Conservation (phyloP, 92 coral and sea anemone genomes). For the Zoanthus sociatus region DNA sequence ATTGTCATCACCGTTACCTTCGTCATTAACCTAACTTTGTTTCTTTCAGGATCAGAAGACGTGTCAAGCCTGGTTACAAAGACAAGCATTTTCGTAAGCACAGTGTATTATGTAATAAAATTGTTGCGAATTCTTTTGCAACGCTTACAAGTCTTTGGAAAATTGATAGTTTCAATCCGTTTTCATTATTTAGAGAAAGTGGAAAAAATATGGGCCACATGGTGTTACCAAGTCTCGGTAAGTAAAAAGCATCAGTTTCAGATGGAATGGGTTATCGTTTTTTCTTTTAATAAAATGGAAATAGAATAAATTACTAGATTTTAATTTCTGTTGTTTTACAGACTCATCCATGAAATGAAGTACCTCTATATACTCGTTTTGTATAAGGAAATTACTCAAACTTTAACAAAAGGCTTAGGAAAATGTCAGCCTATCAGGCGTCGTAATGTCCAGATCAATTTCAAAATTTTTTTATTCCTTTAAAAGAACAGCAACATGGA, state of each 20-base stretch:
- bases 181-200: slow-evolving; percentile 65
- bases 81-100: slow-evolving; percentile 88
- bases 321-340: no score
- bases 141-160: not conserved
- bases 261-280: not conserved
- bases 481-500: no score
- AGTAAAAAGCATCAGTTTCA: slow-evolving; percentile 4
- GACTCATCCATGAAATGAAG: no score
- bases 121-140: not conserved
- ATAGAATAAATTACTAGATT: no score
- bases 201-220: slow-evolving; percentile 78
- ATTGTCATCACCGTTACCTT: not conserved
- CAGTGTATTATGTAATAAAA: not conserved
- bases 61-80: slow-evolving; percentile 95
- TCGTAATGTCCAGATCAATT: no score
- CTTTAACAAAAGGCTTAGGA: no score
- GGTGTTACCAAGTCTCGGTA: slow-evolving; percentile 89
- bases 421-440: no score
- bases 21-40: not conserved
- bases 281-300: no score
- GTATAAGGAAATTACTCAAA: no score
- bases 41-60: slow-evolving; percentile 86
- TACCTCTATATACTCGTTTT: no score
- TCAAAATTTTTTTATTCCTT: no score
- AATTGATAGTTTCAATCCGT: not conserved